Evolutionary conservation across 2,888 invertebrate species (phyloP).

Genomic region (Trissolcus japonicus): DNA sequence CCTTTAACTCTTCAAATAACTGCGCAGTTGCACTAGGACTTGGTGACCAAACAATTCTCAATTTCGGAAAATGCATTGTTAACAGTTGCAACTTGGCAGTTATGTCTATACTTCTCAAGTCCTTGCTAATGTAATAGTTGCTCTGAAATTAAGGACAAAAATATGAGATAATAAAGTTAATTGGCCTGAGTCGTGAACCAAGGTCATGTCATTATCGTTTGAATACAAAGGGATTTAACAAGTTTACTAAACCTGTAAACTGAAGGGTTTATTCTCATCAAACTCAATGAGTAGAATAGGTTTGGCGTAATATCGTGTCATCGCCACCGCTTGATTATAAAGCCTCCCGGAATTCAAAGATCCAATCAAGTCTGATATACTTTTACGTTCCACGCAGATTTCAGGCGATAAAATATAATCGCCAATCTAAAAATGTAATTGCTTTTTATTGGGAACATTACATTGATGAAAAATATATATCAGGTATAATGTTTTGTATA

Average conservation of each 20-base stretch:
- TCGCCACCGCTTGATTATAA: slow-evolving; percentile 95
- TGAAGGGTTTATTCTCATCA: slow-evolving; percentile 94
- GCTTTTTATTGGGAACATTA: neutral
- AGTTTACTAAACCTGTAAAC: slow-evolving; percentile 83
- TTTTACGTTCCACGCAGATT: slow-evolving; percentile 97
- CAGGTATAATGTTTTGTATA: neutral
- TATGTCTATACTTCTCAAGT: slow-evolving; percentile 86
- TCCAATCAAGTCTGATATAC: slow-evolving; percentile 95
- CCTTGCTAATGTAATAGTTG: slow-evolving; percentile 87
- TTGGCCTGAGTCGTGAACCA: no score
- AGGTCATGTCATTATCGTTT: neutral
- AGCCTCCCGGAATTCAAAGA: slow-evolving; percentile 96
- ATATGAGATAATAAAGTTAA: no score
- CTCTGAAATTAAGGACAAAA: slow-evolving; percentile 78
- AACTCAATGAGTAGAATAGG: slow-evolving; percentile 97
- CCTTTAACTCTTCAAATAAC: slow-evolving; percentile 95
- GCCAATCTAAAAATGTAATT: slow-evolving; percentile 82
- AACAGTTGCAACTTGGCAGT: slow-evolving; percentile 92
- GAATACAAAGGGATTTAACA: neutral
- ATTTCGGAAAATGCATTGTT: slow-evolving; percentile 95
- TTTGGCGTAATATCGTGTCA: slow-evolving; percentile 91
- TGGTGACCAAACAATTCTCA: slow-evolving; percentile 97
- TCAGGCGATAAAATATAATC: slow-evolving; percentile 98
- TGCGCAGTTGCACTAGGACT: slow-evolving; percentile 97
- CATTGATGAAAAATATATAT: neutral